These are phyloP conservation scores for Ornithoptera priamus DNA, from an alignment of 2,888 invertebrate genomes.

Conservation along the genomic window DNA sequence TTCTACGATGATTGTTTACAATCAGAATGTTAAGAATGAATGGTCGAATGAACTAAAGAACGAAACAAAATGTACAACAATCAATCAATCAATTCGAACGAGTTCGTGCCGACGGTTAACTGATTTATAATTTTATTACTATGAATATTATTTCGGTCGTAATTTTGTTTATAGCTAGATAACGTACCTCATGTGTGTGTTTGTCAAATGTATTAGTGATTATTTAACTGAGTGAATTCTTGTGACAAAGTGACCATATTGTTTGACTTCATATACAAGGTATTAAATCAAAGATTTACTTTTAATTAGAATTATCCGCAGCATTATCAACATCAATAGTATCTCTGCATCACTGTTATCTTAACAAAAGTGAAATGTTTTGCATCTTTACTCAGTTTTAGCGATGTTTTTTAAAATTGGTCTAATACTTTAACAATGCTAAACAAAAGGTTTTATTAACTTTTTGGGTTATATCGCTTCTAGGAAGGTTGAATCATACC, in stretches of 20 bases:
- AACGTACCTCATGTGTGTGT: slow-evolving; percentile 5
- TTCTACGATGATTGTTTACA: background rate
- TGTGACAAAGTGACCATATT: slow-evolving; percentile 31
- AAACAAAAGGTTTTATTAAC: background rate
- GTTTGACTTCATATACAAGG: slow-evolving; percentile 24
- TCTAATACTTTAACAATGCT: too few relatives aligned
- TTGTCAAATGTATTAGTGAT: slow-evolving; percentile 12
- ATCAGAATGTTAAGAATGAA: background rate
- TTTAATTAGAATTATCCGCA: slow-evolving; percentile 23
- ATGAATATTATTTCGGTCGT: slow-evolving; percentile 23
- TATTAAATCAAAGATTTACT: slow-evolving; percentile 28
- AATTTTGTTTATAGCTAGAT: slow-evolving; percentile 7
- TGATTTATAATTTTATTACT: slow-evolving; percentile 27
- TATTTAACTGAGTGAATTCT: slow-evolving; percentile 19
- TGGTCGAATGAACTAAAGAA: background rate
- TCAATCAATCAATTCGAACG: slow-evolving; percentile 58
- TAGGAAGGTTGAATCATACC: slow-evolving; percentile 21
- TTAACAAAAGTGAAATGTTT: slow-evolving; percentile 4
- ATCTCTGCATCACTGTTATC: slow-evolving; percentile 9
- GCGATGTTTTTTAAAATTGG: background rate
- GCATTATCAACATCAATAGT: slow-evolving; percentile 17
- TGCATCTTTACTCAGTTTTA: slow-evolving; percentile 5
- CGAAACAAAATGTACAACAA: slow-evolving; percentile 29
- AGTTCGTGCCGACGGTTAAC: slow-evolving; percentile 54
- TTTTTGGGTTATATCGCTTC: slow-evolving; percentile 23